Base-by-base conservation (phyloP, 2,888 invertebrate species). In the Tetanocera ferruginea region DNA sequence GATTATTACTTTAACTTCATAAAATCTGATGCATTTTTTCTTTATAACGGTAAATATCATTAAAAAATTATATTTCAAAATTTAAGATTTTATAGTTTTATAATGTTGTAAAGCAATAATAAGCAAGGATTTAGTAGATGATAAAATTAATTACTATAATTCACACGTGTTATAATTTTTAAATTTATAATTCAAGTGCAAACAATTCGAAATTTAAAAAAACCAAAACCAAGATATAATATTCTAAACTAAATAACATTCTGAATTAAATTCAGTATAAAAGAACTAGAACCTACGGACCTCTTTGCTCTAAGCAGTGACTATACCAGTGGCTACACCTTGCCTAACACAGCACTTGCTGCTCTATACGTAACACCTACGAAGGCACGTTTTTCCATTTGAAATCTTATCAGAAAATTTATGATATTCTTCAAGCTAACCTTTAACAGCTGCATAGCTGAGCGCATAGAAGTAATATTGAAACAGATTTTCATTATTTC, bases 401-500 rank as follows among this genome's bases (percentile, higher is more conserved):
- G 64, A 64, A 31, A 64, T 64, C 64, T 64, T 64, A 64, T 64
- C 64, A 23, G 5, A 28, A 25, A 25, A 60, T 25, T 14, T 60
- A 19, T 60, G 2, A 25, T 9, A 55, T 23, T 60, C 8, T 25
- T 60, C 5, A 17, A 23, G 31, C 17, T 6, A 34, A 25, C 5
- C n/a, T n/a, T 31, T 34, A 31, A 28, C 62, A 17, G 28, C 62
- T 62, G 64, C 64, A 43, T 43, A 43, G 11, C 2, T 43, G 43
- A 43, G 11, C 43, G 3, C 11, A 43, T 31, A 31, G 2, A 14
- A n/a, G 55, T 55, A 31, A 11, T 43, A n/a, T 34, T 34, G 34
- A 25, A 31, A 64, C 5, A 64, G 34, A 64, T 64, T 64, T 31
- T 64, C 28, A 64, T 64, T 9, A 64, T 64, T 64, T 64, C 64